Percentiles rank a stretch among this genome's conserved stretches.
These are phyloP conservation scores for Nannospalax galili DNA, from an alignment of 2,113 vertebrate genomes.

Conservation along the genomic window DNA sequence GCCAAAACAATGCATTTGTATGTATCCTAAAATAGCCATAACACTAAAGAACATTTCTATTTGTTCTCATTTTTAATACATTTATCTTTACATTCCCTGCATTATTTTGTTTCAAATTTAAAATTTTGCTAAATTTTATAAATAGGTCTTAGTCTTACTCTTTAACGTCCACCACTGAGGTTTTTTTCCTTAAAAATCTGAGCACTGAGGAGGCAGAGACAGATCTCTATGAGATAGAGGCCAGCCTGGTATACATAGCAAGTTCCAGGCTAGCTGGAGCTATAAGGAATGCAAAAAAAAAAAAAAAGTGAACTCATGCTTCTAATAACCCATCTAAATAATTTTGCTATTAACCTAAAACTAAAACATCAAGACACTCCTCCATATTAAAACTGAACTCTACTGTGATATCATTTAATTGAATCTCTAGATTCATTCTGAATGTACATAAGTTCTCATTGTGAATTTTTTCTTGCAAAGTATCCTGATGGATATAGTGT, in stretches of 20 bases:
- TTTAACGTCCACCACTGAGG: neutral
- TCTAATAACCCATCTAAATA: conserved; percentile 50
- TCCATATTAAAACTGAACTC: conserved; percentile 60
- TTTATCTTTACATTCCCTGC: conserved; percentile 37
- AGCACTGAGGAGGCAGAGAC: no score
- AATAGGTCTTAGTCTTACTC: neutral
- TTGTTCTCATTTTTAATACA: conserved; percentile 54
- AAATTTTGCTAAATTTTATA: conserved; percentile 32
- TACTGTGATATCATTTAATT: conserved; percentile 65
- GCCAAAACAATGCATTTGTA: conserved; percentile 26
- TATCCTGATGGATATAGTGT: conserved; percentile 52
- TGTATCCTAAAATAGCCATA: conserved; percentile 5
- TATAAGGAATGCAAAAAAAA: no score
- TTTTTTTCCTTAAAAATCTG: neutral
- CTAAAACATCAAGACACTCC: conserved; percentile 55
- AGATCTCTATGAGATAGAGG: no score
- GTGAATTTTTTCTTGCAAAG: conserved; percentile 41
- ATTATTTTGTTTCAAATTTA: conserved; percentile 31
- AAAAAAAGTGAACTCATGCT: conserved; percentile 10
- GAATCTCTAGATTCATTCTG: conserved; percentile 60
- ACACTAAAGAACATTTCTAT: conserved; percentile 32
- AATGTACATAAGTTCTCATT: neutral
- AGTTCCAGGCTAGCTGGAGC: no score
- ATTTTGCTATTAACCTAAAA: conserved; percentile 61
- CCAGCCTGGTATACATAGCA: no score